phyloP scores from a whole-genome alignment of 2,888 invertebrate species.

The Achlya flavicornis region DNA sequence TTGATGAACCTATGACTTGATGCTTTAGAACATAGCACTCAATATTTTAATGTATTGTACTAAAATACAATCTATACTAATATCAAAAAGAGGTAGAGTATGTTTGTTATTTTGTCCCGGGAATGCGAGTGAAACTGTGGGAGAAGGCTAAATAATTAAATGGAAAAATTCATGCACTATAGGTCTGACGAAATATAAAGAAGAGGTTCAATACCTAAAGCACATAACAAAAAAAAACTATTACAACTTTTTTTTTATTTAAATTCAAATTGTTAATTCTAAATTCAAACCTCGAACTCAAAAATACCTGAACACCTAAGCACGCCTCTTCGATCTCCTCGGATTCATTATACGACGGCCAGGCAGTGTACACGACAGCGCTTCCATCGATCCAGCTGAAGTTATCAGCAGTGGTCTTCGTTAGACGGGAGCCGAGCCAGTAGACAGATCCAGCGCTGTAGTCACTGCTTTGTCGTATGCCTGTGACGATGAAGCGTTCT shows the following conservation, averaged over 20 bases:
- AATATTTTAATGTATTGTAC: no score
- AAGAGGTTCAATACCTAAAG: no score
- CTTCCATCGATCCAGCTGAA: constrained; percentile 87
- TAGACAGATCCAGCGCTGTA: constrained; percentile 89
- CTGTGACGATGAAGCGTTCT: constrained; percentile 87
- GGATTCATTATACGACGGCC: constrained; percentile 84
- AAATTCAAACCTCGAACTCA: not conserved
- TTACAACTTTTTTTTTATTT: no score
- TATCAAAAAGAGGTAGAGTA: no score
- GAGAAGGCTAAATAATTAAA: no score
- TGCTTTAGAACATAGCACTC: not conserved
- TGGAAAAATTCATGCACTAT: no score
- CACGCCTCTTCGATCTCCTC: constrained; percentile 64
- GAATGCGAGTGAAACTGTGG: no score
- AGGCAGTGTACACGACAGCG: constrained; percentile 85
- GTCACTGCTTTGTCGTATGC: constrained; percentile 87
- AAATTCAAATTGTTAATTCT: not conserved
- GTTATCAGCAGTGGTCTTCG: constrained; percentile 32
- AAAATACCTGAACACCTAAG: constrained; percentile 69
- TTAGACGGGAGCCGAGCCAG: constrained; percentile 87
- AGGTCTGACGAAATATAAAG: no score
- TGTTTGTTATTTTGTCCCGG: no score
- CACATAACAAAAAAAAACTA: no score
- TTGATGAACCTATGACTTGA: not conserved
- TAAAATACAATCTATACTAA: no score